Conservation (phyloP, 2,797 vertebrate species). For the Fundulus diaphanus region DNA sequence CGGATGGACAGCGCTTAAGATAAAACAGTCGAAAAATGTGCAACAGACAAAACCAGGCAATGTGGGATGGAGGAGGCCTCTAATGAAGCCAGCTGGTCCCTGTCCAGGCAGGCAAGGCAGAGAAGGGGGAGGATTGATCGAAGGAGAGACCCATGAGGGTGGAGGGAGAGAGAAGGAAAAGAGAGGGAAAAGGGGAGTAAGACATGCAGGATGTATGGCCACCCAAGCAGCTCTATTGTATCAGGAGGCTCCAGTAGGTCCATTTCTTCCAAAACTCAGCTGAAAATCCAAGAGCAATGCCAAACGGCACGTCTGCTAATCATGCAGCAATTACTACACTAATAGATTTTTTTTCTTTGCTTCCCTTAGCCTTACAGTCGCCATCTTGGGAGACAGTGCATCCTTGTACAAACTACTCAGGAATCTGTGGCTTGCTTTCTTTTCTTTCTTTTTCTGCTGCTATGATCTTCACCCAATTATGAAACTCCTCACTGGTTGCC, state of each 20-base stretch:
- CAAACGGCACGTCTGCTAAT: slow-evolving; percentile 87
- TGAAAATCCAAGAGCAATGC: slow-evolving; percentile 77
- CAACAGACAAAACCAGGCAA: slow-evolving; percentile 85
- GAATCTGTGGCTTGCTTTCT: slow-evolving; percentile 16
- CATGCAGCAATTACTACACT: slow-evolving; percentile 85
- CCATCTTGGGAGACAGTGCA: slow-evolving; percentile 74
- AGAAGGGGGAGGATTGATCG: slow-evolving; percentile 80
- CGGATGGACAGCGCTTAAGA: slow-evolving; percentile 85
- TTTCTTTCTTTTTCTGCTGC: slow-evolving; percentile 2
- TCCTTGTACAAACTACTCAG: slow-evolving; percentile 47
- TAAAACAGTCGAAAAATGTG: slow-evolving; percentile 87
- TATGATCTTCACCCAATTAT: slow-evolving; percentile 24
- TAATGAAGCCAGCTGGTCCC: slow-evolving; percentile 89
- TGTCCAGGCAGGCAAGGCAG: slow-evolving; percentile 85
- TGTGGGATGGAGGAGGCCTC: slow-evolving; percentile 83
- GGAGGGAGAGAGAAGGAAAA: slow-evolving; percentile 66
- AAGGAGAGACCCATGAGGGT: slow-evolving; percentile 73
- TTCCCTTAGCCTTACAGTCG: slow-evolving; percentile 54
- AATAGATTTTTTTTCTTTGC: slow-evolving; percentile 80
- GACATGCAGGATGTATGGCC: slow-evolving; percentile 86
- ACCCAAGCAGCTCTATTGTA: slow-evolving; percentile 86
- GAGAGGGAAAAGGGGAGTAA: slow-evolving; percentile 72
- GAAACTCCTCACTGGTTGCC: slow-evolving; percentile 16
- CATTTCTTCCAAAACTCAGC: slow-evolving; percentile 83
- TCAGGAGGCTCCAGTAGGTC: slow-evolving; percentile 86